Conservation (phyloP, 2,113 vertebrate genomes). For the Rynchops niger region DNA sequence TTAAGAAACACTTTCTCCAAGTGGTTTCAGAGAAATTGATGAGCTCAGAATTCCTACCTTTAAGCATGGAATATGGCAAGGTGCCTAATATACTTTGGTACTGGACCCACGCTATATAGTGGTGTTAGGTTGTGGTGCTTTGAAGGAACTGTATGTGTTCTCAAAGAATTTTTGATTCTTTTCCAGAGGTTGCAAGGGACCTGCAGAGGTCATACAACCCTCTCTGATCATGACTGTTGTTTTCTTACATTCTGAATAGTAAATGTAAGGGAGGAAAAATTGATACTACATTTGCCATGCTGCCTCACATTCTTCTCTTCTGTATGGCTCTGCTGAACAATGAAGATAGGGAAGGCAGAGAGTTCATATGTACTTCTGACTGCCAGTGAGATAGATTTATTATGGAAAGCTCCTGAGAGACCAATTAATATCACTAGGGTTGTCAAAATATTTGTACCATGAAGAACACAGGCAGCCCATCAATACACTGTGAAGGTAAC, state of each 20-base stretch:
- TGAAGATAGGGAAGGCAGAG: neutral
- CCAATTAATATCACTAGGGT: slow-evolving; percentile 55
- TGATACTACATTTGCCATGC: neutral
- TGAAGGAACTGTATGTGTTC: neutral
- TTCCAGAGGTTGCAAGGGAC: neutral
- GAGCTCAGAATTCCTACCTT: neutral
- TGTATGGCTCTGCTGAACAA: slow-evolving; percentile 3
- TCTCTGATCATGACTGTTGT: neutral
- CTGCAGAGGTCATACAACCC: neutral
- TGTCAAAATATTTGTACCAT: slow-evolving; percentile 61
- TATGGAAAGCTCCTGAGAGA: slow-evolving; percentile 51
- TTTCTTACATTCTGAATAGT: neutral
- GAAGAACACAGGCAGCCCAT: slow-evolving; percentile 37
- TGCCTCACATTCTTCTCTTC: neutral
- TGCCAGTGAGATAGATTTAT: slow-evolving; percentile 38
- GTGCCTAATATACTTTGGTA: neutral
- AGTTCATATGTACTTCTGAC: slow-evolving; percentile 4
- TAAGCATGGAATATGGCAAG: neutral
- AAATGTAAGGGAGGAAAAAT: neutral
- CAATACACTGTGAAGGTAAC: neutral
- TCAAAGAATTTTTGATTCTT: neutral
- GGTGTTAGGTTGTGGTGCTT: neutral
- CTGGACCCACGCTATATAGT: neutral
- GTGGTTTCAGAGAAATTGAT: neutral
- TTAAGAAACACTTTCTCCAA: neutral